Evolutionary conservation across 64 coral and sea anemone genomes (phyloP), one percentile per base, ranked within the genome.

Genomic region (Astreopora myriophthalma): DNA sequence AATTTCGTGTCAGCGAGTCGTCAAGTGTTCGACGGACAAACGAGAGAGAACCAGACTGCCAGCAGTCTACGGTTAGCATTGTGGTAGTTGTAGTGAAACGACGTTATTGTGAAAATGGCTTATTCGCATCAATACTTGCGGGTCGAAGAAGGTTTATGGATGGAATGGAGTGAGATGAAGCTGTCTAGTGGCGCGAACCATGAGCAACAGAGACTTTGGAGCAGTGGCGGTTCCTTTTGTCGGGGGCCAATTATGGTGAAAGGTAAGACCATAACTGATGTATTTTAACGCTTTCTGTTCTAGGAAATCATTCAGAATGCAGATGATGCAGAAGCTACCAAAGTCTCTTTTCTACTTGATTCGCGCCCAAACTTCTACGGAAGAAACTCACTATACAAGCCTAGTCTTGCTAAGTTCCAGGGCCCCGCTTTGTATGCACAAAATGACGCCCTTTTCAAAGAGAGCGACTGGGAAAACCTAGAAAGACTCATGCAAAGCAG

Each of bases 291-390:
- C 61, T 31, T 32, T 2, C 17, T 26, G 26, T 62, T 25, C 11
- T 16, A 95, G 93, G 93, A 95, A 89, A 87, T 95, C 22, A 95
- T 95, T 72, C 93, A 95, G 39, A 95, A 95, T 95, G 93, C 93
- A 22, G 93, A 95, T 76, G 93, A 95, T 71, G 93, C 93, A 70
- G 87, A 69, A 1, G 93, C 93, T 2, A 86, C 61, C 1, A 95
- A 40, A 27, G 80, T 95, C 13, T 86, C 74, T 0, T 95, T 95
- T 57, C 88, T 91, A 1, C 80, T 95, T 31, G 93, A 95, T 80
- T 95, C 93, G 16, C 93, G 93, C 30, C 19, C 8, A 65, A 73
- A 37, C 19, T 48, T 83, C 52, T 91, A 91, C 57, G 93, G 88
- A 71, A 86, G 30, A 19, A 22, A 19, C 5, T 91, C 93, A 0